A percentile compares a stretch with the other conserved stretches of the same genome.
Conservation (phyloP, 2,888 invertebrate species). For the Notodonta ziczac region DNA sequence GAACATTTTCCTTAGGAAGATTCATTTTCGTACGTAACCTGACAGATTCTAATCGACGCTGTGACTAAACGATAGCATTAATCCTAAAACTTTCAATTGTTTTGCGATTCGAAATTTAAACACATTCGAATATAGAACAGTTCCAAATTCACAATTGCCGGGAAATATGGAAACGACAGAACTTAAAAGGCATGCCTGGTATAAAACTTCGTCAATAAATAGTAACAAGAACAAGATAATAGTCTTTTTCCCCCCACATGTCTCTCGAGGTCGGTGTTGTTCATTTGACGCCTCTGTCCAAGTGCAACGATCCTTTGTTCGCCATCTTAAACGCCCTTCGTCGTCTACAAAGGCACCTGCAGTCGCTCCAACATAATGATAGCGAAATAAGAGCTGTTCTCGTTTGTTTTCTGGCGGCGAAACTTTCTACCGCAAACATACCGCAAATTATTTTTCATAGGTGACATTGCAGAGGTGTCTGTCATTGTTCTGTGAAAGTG, state of each 20-base stretch:
- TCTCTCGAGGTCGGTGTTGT: conserved; percentile 10
- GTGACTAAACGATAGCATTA: no score
- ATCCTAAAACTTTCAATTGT: no score
- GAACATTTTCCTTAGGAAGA: no score
- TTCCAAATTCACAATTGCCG: no score
- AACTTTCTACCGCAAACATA: no score
- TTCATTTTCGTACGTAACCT: no score
- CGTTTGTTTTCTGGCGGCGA: conserved; percentile 15
- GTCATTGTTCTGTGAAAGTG: conserved; percentile 6
- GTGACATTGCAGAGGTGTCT: conserved; percentile 9
- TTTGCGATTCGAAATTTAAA: no score
- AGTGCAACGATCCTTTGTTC: conserved; percentile 46
- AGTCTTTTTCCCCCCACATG: conserved; percentile 7
- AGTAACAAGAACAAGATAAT: conserved; percentile 4
- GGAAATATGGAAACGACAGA: no score
- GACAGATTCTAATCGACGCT: no score
- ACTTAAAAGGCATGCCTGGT: no score
- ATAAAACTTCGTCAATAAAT: not conserved
- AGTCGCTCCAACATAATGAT: conserved; percentile 18
- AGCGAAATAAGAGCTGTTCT: conserved; percentile 17
- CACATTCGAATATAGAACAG: no score
- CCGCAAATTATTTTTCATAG: no score
- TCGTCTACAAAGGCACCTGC: conserved; percentile 4
- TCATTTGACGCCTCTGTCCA: conserved; percentile 30
- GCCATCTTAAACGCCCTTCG: conserved; percentile 15